Base-by-base conservation (phyloP, 2,113 vertebrate genomes). In the Notarius lentiginosus region DNA sequence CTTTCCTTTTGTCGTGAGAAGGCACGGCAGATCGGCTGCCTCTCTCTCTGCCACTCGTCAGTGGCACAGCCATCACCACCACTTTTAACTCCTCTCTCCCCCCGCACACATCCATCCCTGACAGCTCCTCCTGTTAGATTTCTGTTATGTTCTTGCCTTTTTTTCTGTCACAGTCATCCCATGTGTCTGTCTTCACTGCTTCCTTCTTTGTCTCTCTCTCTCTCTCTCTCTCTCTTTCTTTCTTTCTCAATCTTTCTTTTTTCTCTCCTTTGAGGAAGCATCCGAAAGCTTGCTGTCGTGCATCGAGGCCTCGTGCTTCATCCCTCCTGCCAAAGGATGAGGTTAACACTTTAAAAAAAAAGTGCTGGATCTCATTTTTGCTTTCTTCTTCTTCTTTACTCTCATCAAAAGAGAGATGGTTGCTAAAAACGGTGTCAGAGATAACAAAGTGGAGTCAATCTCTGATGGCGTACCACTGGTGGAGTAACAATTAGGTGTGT, bases 1-100 rank as follows among this genome's bases (percentile, higher is more conserved):
- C 92, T 91, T 90, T 90, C 70, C 93, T 92, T 93, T 94, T 94
- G 91, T 94, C 91, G 91, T 89, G 89, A 89, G 92, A 94, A 30
- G 90, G 89, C 76, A 75, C 84, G 82, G 83, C 91, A 91, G 89
- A 91, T 89, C 91, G 90, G 84, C 83, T 41, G 91, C 85, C 92
- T 92, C 92, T 94, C 93, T 94, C 92, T 70, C 87, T 90, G 88
- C 88, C 84, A 79, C 89, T 94, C 88, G 85, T 94, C 93, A 92
- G 85, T 90, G 89, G 89, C 88, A 88, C 87, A 93, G 90, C 92
- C 91, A 90, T 93, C 93, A 92, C 88, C 83, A 86, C 83, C 88
- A 86, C 90, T 92, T 94, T 93, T 87, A 91, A 90, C 89, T 89
- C 91, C 1, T 24, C 87, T 84, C 89, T 60, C 83, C 83, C 86